Evolutionary conservation across 1,140 invertebrate species (phyloP).

Genomic region (Eupristina koningsbergeri): DNA sequence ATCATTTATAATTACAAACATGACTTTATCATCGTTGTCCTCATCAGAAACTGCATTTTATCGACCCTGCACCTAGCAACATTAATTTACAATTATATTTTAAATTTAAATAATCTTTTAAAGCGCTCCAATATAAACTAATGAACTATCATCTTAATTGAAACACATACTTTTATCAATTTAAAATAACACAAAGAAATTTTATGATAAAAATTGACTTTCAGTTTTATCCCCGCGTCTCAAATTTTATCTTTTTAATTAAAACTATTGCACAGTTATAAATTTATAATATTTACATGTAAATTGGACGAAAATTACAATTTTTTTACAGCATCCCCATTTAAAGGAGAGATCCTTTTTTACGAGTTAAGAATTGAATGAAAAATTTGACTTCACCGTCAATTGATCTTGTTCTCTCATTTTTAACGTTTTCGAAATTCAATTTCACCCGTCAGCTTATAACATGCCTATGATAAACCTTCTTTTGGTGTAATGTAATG

Average conservation of each 20-base stretch:
- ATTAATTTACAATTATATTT: conserved; percentile 36
- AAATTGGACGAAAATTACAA: background rate
- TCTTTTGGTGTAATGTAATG: conserved; percentile 6
- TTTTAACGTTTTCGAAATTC: conserved; percentile 5
- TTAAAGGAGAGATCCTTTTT: background rate
- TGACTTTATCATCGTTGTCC: conserved; percentile 36
- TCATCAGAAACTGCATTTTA: conserved; percentile 38
- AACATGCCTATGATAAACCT: conserved; percentile 2
- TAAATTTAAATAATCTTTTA: conserved; percentile 10
- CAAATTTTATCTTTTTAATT: background rate
- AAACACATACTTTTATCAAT: conserved; percentile 14
- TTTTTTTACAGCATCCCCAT: background rate
- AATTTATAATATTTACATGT: background rate
- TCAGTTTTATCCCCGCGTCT: too few species aligned
- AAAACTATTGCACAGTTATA: background rate
- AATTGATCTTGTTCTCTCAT: background rate
- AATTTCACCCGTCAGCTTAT: background rate
- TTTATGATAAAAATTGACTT: background rate
- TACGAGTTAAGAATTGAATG: background rate
- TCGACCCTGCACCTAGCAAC: conserved; percentile 6
- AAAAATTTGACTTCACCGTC: background rate
- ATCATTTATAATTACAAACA: conserved; percentile 43
- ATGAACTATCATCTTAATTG: conserved; percentile 37
- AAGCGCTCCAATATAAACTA: conserved; percentile 1
- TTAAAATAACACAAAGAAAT: background rate